Evolutionary conservation across 2,888 invertebrate genomes (phyloP), one percentile per base, ranked within the genome.

Genomic region (Drosophila neonasuta): DNA sequence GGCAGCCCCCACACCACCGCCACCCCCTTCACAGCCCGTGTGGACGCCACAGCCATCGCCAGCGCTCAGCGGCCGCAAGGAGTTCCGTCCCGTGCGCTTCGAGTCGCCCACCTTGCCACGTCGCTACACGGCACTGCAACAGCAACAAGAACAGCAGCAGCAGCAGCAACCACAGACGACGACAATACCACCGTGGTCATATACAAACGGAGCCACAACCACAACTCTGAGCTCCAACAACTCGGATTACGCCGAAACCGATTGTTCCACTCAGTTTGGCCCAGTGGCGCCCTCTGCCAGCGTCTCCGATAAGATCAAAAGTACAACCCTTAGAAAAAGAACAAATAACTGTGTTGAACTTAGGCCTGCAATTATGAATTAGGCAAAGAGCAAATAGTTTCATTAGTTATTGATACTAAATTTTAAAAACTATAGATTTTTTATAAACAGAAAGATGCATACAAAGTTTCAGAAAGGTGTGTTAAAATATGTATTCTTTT

Each of bases 41-140:
- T 97, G 97, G 97, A 94, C 94, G 30, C 96, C 97, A 10, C 93
- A 93, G 80, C 93, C 95, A 36, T 96, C 96, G 86, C 96, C 96
- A 56, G 91, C 93, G 2, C 15, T 80, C 30, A 79, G 80, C 44
- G 94, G 95, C 77, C 93, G 95, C 79, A 96, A 96, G 91, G 93
- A 94, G 89, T 97, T 96, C 92, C 93, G 95, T 70, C 95, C 97
- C 5, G 95, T 97, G 50, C 94, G 92, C 80, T 95, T 95, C 82
- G 94, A 95, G 85, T 94, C 95, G 57, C 95, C 95, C 50, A 92
- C 92, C 57, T 90, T 94, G 75, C 91, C 92, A 58, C 92, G 94
- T 50, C 87, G 88, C 71, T 90, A 89, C 77, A 85, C 89, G 44
- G 74, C 79, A n/a, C 82, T 73, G 46, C 74, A 75, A 17, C 71